These are phyloP conservation scores for Romanogobio albipinnatus DNA, from an alignment of 2,113 vertebrate genomes.

Conservation along the genomic window DNA sequence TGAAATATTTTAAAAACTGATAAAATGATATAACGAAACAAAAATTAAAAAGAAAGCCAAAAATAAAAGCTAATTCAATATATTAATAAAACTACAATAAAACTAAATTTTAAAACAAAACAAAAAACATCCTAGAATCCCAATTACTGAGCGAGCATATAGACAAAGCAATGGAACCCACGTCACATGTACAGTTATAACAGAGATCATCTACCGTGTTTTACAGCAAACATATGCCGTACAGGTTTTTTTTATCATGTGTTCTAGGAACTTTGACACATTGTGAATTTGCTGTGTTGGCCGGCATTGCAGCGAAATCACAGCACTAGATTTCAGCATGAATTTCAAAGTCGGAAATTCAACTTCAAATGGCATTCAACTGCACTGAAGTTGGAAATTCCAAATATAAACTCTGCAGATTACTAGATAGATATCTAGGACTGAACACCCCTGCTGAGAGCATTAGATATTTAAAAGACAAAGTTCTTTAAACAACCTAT, in stretches of 20 bases:
- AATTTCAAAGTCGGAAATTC: background rate
- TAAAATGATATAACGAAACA: too few species aligned
- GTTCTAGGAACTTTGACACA: background rate
- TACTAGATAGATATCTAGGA: background rate
- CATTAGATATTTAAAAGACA: background rate
- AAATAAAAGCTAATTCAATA: too few species aligned
- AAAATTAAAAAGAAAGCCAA: too few species aligned
- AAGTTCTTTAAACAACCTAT: slow-evolving; percentile 4
- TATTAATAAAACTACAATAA: too few species aligned
- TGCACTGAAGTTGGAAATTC: background rate
- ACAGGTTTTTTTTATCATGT: background rate
- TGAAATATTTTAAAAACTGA: too few species aligned
- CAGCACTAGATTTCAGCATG: background rate
- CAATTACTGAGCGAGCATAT: background rate
- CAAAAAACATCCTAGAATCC: background rate
- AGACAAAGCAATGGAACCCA: background rate
- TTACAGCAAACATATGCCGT: background rate
- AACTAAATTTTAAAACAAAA: too few species aligned
- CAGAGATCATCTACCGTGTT: background rate
- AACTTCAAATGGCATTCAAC: background rate
- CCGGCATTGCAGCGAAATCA: too few species aligned
- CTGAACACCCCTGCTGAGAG: background rate
- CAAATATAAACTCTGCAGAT: slow-evolving; percentile 6
- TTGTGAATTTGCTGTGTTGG: background rate
- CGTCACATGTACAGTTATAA: too few species aligned